These are phyloP conservation scores for Xestia rhomboidea DNA, from an alignment of 2,888 invertebrate species.

Conservation along the genomic window DNA sequence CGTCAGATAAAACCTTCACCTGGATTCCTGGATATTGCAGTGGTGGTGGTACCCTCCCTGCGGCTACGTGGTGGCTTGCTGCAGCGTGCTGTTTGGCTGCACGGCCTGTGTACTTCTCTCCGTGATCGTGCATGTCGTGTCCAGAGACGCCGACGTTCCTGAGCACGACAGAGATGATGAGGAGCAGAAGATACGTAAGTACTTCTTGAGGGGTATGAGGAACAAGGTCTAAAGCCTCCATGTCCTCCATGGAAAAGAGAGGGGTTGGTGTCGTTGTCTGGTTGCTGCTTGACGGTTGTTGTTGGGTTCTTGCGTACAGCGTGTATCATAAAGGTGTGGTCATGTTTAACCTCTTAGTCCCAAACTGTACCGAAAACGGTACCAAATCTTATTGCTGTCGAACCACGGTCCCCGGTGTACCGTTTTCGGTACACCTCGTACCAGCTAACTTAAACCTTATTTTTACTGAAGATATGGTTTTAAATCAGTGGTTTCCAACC, in stretches of 20 bases:
- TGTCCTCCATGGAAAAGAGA: neutral
- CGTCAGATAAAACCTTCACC: neutral
- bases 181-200: slow-evolving; percentile 28
- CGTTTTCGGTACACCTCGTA: no score
- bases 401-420: no score
- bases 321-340: no score
- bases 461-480: no score
- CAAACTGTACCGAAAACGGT: no score
- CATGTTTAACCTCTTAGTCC: no score
- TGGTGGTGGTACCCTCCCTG: slow-evolving; percentile 73
- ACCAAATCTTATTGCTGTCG: no score
- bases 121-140: slow-evolving; percentile 55
- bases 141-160: slow-evolving; percentile 21
- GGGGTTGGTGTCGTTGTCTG: neutral
- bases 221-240: neutral
- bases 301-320: no score
- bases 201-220: neutral
- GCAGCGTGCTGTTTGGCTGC: slow-evolving; percentile 60
- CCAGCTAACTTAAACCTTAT: no score
- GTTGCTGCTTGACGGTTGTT: neutral
- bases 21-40: slow-evolving; percentile 54
- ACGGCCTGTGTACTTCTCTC: slow-evolving; percentile 58
- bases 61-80: slow-evolving; percentile 67
- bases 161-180: neutral
- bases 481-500: no score